phyloP scores from a whole-genome alignment of 2,888 invertebrate genomes.

The Acleris cristana region DNA sequence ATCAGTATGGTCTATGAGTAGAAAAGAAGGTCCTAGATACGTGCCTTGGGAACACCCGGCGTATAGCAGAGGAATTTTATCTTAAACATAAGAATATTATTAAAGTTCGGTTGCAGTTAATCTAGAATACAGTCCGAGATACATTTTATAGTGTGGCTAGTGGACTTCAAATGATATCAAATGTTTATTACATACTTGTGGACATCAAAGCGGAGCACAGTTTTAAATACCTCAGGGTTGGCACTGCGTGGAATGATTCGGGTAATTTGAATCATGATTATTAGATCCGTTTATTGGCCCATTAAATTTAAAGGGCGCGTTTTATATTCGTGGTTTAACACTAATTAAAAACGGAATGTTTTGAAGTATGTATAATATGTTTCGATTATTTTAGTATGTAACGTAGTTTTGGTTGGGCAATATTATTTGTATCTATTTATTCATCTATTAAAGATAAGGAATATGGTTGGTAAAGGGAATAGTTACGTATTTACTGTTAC shows the following conservation, averaged over 20 bases:
- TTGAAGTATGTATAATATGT: background rate
- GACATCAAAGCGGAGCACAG: slow-evolving; percentile 7
- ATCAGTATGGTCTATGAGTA: too few species aligned
- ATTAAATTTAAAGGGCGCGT: background rate
- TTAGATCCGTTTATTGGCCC: background rate
- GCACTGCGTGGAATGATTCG: background rate
- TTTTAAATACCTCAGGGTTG: slow-evolving; percentile 8
- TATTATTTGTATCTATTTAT: too few species aligned
- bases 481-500: too few species aligned
- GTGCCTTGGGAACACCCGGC: too few species aligned
- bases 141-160: slow-evolving; percentile 3
- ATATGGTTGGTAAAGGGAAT: too few species aligned
- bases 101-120: slow-evolving; percentile 1
- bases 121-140: slow-evolving; percentile 1
- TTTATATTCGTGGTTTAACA: background rate
- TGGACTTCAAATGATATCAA: slow-evolving; percentile 13
- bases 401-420: too few species aligned
- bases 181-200: slow-evolving; percentile 5
- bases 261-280: background rate
- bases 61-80: too few species aligned
- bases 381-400: too few species aligned
- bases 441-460: too few species aligned
- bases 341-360: background rate
- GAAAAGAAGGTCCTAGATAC: too few species aligned
- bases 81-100: background rate